Base-by-base conservation (phyloP, 2,888 invertebrate species). In the Hyalella azteca region DNA sequence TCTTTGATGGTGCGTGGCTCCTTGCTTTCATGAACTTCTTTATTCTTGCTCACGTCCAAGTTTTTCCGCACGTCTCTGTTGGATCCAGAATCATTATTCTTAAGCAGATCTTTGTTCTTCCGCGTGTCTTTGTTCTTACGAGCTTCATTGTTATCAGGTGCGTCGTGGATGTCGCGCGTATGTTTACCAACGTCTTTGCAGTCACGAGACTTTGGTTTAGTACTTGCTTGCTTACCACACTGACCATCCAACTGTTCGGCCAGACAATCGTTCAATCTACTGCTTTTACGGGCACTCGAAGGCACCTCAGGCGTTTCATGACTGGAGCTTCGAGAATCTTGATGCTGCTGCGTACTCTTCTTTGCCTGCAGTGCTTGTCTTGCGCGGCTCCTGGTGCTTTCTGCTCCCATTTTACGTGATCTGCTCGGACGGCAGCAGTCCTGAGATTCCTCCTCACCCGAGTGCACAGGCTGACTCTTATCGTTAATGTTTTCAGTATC, bases 401-500 rank as follows among this genome's bases (percentile, higher is more conserved):
- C 36, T 32, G 7, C 29, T 11, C 36, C 19, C 13, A 66, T 36
- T 15, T 36, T 66, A 5, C 66, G 32, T 7, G 66, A 66, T 36
- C 66, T 66, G 66, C 66, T 66, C 36, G 66, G 66, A 2, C 66
- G 66, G 36, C 29, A n/a, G 19, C 66, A 66, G 66, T 11, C 26
- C 7, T 66, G 29, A 13, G 15, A 11, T 9, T 32, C 36, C 36
- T 66, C 66, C 32, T 13, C 29, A 3, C 54, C 22, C 0, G 54
- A 54, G 26, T 54, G 54, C 9, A 54, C 54, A 26, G 26, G 54
- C 22, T 66, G 36, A 13, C 5, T 36, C 32, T 2, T 36, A 7
- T 36, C 11, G 19, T 22, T 66, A 36, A 7, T 36, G 66, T 22
- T 19, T 7, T 1, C 66, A 66, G n/a, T 15, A 5, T 15, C 66